Percentiles rank a stretch among this genome's conserved stretches.
These are phyloP conservation scores for Paguma larvata DNA, from an alignment of 2,797 vertebrate genomes.

Conservation along the genomic window DNA sequence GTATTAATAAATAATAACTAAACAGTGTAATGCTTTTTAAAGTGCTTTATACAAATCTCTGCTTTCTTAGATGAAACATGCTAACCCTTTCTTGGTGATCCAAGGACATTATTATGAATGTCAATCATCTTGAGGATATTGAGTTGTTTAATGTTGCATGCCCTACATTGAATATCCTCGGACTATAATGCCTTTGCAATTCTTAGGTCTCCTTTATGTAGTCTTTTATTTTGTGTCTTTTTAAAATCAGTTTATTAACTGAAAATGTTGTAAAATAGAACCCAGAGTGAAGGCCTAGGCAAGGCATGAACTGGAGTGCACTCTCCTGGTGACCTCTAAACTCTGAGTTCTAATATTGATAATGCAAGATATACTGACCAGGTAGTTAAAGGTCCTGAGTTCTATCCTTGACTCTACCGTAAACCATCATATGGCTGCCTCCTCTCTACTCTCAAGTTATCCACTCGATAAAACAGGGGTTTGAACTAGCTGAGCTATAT, in stretches of 20 bases:
- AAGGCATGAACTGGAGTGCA: neutral
- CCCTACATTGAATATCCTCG: neutral
- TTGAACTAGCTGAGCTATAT: neutral
- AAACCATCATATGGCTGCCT: neutral
- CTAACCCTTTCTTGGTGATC: neutral
- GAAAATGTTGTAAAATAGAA: conserved; percentile 36
- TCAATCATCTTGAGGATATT: neutral
- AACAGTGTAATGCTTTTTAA: neutral
- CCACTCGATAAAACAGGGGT: neutral
- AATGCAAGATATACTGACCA: neutral
- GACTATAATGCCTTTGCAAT: neutral
- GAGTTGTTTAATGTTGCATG: neutral
- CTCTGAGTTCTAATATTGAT: neutral
- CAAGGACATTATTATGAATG: neutral
- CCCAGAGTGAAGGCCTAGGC: neutral
- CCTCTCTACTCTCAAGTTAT: neutral
- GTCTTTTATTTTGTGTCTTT: conserved; percentile 24
- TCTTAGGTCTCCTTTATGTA: neutral
- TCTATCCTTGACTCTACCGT: neutral
- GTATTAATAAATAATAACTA: too few relatives aligned
- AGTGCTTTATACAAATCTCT: neutral
- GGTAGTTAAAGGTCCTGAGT: neutral
- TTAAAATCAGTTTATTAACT: neutral
- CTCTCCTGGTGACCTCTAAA: neutral
- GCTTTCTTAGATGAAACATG: conserved; percentile 22